Evolutionary conservation across 2,113 vertebrate genomes (phyloP), one percentile per base, ranked within the genome.

Genomic region (Nycticryphes semicollaris): DNA sequence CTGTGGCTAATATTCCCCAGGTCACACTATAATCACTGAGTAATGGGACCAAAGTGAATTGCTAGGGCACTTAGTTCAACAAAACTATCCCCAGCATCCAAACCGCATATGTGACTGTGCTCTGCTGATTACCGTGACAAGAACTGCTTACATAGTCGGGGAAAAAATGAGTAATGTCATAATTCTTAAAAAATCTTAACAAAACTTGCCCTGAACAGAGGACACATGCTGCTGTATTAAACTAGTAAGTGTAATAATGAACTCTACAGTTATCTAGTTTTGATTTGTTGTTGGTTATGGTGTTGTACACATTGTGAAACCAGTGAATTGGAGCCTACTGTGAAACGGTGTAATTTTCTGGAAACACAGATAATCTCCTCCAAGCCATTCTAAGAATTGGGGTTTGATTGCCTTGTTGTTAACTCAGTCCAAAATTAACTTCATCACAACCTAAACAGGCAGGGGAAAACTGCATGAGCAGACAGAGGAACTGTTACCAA

Each of bases 1-100:
- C 69, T 84, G 82, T 50, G 45, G 90, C 86, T 92, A 48, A 54
- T 91, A 62, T 76, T 94, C 74, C 84, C 84, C 70, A 59, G 91
- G 89, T 95, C 76, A 79, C 94, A 30, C 74, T 59, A 1, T 79
- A 89, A 94, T 73, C 69, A 66, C 79, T 66, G 86, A 84, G 37
- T 72, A 84, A 95, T 54, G 67, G 77, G 31, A 82, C 62, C 69
- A 62, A 80, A 92, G 67, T 53, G 86, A 89, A 87, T 82, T 63
- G 18, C 45, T 9, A 53, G 95, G 66, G 60, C 95, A 39, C 66
- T 74, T 17, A 41, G 45, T 54, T 79, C 83, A 85, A 20, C 80
- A 89, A 24, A 92, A 72, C 77, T 43, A 22, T 51, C 83, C 70
- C 31, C 63, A 89, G 73, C 50, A 93, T 91, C 91, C 81, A 79